phyloP scores from a whole-genome alignment of 2,797 vertebrate species.

The Notoglanidium macrostoma region DNA sequence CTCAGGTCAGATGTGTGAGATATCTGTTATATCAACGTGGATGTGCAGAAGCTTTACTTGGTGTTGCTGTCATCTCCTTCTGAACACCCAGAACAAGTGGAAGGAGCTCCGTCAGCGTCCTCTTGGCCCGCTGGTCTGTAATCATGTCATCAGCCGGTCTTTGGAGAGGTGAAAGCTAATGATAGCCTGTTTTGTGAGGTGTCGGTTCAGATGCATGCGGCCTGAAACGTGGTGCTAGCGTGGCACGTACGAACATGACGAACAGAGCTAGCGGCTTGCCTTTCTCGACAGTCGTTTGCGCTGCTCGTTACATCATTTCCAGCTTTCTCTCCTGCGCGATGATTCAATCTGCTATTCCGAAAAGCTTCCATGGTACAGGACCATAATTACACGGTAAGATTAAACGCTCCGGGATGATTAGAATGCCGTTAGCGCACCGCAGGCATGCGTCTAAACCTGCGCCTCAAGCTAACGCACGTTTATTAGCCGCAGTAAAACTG shows the following conservation, averaged over 20 bases:
- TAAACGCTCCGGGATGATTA: neutral
- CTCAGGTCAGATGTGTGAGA: neutral
- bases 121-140: constrained; percentile 35
- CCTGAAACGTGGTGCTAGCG: constrained; percentile 46
- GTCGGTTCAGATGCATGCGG: constrained; percentile 2
- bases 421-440: neutral
- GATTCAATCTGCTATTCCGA: neutral
- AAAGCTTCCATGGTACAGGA: no score
- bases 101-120: neutral
- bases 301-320: neutral
- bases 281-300: constrained; percentile 10
- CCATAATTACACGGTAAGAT: neutral
- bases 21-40: neutral
- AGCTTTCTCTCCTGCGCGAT: neutral
- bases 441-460: neutral
- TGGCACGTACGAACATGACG: constrained; percentile 42
- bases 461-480: neutral
- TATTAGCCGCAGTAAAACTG: constrained; percentile 2
- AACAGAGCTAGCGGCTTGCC: constrained; percentile 12
- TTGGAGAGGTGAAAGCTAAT: constrained; percentile 38
- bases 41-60: constrained; percentile 47
- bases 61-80: neutral
- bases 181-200: constrained; percentile 29
- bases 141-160: constrained; percentile 46
- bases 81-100: neutral